Base-by-base conservation (phyloP, 2,797 vertebrate genomes). In the Cottoperca gobio region DNA sequence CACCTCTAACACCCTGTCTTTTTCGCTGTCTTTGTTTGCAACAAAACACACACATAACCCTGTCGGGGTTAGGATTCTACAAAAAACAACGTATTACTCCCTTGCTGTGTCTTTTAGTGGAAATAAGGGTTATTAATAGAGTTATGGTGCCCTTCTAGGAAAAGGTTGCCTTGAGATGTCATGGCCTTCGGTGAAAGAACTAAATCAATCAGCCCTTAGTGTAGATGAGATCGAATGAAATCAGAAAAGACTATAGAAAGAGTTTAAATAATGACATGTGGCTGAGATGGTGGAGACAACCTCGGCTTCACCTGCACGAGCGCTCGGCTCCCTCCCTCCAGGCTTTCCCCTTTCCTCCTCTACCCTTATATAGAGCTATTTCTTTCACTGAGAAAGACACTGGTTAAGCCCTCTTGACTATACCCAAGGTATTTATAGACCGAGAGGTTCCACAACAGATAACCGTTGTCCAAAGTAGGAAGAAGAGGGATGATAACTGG, bases 291-390 rank as follows among this genome's bases (percentile, higher is more conserved):
- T 76, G 73, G 82, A 78, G 62, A 79, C 77, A 85, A 84, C 77
- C 75, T 81, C 65, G 21, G 78, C 76, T 87, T 87, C 86, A 91
- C 86, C 90, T 90, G 83, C 84, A 61, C 45, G 31, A 78, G 71
- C 79, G 55, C 73, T 62, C 57, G 13, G 39, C 76, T 63, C 57
- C 63, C 83, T 82, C 72, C 82, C 84, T 45, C 61, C 62, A 79
- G 73, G 76, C 75, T 78, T 78, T 74, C 64, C 73, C 39, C 37
- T 76, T 81, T 73, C 39, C 79, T 72, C 81, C 65, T 81, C 79
- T 76, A 70, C 26, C 90, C 91, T 90, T 91, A 88, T 92, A 94
- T 90, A 93, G 87, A 89, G 82, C 69, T 78, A 84, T 91, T 90
- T 89, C 78, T 86, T 90, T 89, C 86, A 79, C 84, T 37, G 57